phyloP scores from a whole-genome alignment of 2,113 vertebrate genomes.

The Misgurnus anguillicaudatus region DNA sequence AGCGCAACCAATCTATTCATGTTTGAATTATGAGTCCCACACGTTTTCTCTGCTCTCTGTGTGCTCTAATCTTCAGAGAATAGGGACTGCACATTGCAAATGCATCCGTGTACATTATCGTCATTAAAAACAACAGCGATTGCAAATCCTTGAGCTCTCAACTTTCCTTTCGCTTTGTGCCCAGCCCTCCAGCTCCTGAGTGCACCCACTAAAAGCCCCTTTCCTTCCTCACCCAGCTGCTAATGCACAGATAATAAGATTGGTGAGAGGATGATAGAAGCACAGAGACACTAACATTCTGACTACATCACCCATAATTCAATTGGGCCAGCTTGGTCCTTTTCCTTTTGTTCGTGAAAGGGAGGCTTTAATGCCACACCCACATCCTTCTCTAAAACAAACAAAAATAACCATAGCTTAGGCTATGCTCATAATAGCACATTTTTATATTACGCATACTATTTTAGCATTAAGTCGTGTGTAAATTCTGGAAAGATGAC shows the following conservation, averaged over 20 bases:
- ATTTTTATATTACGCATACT: neutral
- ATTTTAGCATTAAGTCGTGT: neutral
- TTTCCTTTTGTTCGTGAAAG: constrained; percentile 47
- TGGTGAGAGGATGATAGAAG: constrained; percentile 85
- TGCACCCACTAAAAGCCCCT: constrained; percentile 70
- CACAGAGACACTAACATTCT: constrained; percentile 85
- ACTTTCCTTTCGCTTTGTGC: constrained; percentile 39
- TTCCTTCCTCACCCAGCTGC: constrained; percentile 71
- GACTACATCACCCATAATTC: constrained; percentile 94
- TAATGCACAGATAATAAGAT: constrained; percentile 93
- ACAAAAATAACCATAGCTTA: neutral
- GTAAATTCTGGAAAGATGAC: neutral
- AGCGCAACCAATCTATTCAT: constrained; percentile 16
- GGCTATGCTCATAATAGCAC: neutral
- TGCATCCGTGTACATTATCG: constrained; percentile 27
- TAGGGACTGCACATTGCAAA: constrained; percentile 26
- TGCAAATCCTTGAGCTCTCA: constrained; percentile 27
- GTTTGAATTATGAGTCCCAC: constrained; percentile 22
- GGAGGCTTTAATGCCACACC: constrained; percentile 34
- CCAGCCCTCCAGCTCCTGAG: constrained; percentile 54
- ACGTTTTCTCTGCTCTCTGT: constrained; percentile 42
- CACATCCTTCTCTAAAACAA: neutral
- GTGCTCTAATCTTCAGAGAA: constrained; percentile 31
- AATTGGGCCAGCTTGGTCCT: constrained; percentile 81
- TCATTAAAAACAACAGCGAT: constrained; percentile 42